Evolutionary conservation across 2,888 invertebrate species (phyloP).

Genomic region (Calliopum simillimum): DNA sequence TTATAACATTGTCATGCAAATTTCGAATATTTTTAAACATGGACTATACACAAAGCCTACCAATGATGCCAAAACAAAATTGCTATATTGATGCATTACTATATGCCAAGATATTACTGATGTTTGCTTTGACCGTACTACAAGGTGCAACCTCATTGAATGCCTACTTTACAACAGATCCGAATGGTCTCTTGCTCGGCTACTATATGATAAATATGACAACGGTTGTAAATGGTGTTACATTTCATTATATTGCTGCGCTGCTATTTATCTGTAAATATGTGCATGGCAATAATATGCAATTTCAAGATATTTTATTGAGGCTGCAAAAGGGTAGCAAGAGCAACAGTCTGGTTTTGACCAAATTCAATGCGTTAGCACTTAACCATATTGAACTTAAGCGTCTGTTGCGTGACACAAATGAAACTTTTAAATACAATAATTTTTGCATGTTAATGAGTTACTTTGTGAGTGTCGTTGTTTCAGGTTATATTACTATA

Average conservation of each 20-base stretch:
- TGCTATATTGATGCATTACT: too few species aligned
- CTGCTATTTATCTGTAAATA: neutral
- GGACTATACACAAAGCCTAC: too few species aligned
- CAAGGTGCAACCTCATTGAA: too few species aligned
- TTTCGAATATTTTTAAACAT: too few species aligned
- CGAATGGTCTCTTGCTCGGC: neutral
- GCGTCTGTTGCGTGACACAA: neutral
- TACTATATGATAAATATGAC: neutral
- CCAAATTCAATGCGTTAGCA: too few species aligned
- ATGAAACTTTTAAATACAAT: neutral
- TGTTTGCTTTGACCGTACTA: too few species aligned
- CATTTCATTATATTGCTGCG: slow-evolving; percentile 1
- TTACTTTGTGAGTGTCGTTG: neutral
- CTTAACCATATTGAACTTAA: too few species aligned
- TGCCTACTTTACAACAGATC: too few species aligned
- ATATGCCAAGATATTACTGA: too few species aligned
- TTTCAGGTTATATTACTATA: neutral
- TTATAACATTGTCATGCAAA: too few species aligned
- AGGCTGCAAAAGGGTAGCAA: neutral
- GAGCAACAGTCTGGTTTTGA: too few species aligned
- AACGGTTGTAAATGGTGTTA: neutral
- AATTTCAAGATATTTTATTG: neutral
- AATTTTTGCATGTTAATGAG: neutral
- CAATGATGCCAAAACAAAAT: too few species aligned
- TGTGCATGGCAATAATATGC: neutral